phyloP scores from a whole-genome alignment of 2,113 vertebrate species.

The Urocolius indicus region DNA sequence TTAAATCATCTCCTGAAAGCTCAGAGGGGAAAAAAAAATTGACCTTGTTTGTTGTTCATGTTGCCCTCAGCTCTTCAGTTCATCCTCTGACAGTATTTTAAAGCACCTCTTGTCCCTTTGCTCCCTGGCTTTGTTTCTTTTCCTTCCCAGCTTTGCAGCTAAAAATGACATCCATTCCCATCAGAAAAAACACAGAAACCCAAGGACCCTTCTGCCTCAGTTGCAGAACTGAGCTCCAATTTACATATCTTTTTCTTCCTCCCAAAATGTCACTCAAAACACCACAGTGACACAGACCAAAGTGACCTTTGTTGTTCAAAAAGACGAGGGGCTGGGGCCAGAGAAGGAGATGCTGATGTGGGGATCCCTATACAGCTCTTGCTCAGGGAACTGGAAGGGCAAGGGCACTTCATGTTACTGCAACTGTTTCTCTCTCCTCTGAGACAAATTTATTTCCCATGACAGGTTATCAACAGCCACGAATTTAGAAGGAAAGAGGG shows the following conservation, averaged over 20 bases:
- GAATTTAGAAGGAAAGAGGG: not conserved
- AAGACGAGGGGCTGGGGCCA: not conserved
- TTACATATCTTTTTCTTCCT: not conserved
- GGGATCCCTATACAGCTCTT: accelerated
- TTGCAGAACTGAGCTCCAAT: not conserved
- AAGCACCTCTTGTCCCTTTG: not conserved
- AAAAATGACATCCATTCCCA: not conserved
- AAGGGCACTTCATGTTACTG: not conserved
- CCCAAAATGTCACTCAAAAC: not conserved
- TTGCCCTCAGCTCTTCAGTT: not conserved
- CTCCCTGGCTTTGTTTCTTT: not conserved
- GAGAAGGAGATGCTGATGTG: not conserved
- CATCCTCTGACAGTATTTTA: not conserved
- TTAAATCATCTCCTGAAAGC: not conserved
- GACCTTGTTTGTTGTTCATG: not conserved
- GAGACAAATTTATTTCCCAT: accelerated
- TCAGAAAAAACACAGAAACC: not conserved
- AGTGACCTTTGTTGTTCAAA: not conserved
- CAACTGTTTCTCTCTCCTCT: not conserved
- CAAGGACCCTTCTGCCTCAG: not conserved
- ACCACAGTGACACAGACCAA: not conserved
- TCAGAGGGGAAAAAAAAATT: not conserved
- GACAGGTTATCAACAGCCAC: not conserved
- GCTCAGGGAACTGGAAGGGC: not conserved
- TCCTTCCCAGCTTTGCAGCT: not conserved